Evolutionary conservation across 2,888 invertebrate species (phyloP).

Genomic region (Mythimna pallens): DNA sequence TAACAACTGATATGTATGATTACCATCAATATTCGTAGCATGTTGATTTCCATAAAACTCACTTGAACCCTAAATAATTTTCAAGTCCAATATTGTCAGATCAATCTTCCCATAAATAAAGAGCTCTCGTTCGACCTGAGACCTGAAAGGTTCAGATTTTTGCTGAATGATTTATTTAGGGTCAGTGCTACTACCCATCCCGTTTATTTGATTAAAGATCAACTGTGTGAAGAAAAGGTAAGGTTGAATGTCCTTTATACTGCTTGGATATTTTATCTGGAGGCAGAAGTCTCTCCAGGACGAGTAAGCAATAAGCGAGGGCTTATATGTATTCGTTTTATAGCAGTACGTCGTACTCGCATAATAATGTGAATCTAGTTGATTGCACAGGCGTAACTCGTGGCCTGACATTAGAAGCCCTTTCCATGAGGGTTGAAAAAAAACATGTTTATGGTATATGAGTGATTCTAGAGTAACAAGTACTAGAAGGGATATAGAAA

Average conservation of each 20-base stretch:
- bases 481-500: neutral
- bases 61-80: constrained; percentile 4
- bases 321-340: constrained; percentile 16
- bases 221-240: constrained; percentile 52
- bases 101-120: constrained; percentile 33
- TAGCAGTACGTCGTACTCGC: neutral
- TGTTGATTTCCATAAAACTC: neutral
- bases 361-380: neutral
- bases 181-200: constrained; percentile 35
- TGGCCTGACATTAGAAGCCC: neutral
- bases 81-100: constrained; percentile 11
- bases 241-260: constrained; percentile 18
- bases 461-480: neutral
- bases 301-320: constrained; percentile 23
- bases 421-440: neutral
- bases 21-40: too few species aligned
- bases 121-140: constrained; percentile 20
- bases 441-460: neutral
- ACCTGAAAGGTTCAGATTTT: constrained; percentile 42
- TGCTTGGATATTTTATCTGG: constrained; percentile 25
- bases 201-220: constrained; percentile 57
- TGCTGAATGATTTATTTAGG: constrained; percentile 48
- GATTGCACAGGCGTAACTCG: neutral
- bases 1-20: neutral
- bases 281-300: constrained; percentile 2